Conservation (phyloP, 2,888 invertebrate species). For the Drosophila sordidapex region DNA sequence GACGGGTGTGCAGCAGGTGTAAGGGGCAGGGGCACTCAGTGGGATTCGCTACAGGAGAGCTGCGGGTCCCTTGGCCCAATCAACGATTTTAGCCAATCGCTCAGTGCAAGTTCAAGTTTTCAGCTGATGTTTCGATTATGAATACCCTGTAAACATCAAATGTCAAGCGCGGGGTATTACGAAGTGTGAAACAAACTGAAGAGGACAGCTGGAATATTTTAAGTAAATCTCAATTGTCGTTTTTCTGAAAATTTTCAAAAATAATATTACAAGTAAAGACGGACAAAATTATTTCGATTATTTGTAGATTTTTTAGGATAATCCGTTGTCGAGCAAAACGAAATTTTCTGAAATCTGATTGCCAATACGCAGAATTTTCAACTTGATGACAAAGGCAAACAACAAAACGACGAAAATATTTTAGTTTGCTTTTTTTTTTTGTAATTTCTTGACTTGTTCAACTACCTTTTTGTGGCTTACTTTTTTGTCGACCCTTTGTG, state of each 20-base stretch:
- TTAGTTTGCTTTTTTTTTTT: constrained; percentile 14
- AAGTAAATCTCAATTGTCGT: not conserved
- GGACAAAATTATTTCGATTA: not conserved
- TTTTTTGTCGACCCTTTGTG: constrained; percentile 21
- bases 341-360: not conserved
- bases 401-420: constrained; percentile 25
- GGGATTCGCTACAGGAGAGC: not conserved
- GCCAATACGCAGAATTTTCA: constrained; percentile 25
- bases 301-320: not conserved
- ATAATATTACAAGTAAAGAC: not conserved
- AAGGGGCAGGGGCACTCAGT: not conserved
- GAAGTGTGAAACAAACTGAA: no score
- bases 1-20: not conserved
- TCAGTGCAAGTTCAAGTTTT: constrained; percentile 27
- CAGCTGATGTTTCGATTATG: constrained; percentile 13
- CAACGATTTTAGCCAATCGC: constrained; percentile 46
- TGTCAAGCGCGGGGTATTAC: not conserved
- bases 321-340: not conserved
- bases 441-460: constrained; percentile 15
- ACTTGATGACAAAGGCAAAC: constrained; percentile 35
- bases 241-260: not conserved
- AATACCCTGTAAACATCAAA: constrained; percentile 12
- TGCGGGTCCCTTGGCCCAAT: constrained; percentile 32
- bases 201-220: not conserved
- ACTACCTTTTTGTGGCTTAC: constrained; percentile 24